A percentile compares a stretch with the other conserved stretches of the same genome.
Evolutionary conservation across 2,888 invertebrate species (phyloP).

Genomic region (Drosophila anomalata): DNA sequence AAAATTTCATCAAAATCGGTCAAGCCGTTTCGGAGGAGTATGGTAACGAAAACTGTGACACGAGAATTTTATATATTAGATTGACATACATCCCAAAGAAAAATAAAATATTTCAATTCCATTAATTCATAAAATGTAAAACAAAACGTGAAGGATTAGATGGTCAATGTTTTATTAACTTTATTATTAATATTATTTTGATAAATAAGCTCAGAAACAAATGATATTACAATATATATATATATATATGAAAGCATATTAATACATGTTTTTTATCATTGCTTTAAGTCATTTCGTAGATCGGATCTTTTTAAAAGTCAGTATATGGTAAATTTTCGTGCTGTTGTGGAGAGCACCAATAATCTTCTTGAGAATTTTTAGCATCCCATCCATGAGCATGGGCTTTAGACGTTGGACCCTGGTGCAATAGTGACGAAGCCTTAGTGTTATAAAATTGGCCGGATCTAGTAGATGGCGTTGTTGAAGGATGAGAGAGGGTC

Average conservation of each 20-base stretch:
- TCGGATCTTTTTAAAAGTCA: conserved; percentile 65
- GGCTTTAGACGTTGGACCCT: conserved; percentile 89
- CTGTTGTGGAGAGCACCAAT: conserved; percentile 15
- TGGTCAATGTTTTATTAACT: too few relatives aligned
- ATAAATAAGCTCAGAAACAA: not conserved
- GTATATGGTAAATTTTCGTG: conserved; percentile 68
- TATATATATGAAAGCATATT: not conserved
- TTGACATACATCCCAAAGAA: too few relatives aligned
- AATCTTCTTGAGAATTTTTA: conserved; percentile 12
- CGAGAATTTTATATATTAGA: too few relatives aligned
- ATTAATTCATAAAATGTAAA: too few relatives aligned
- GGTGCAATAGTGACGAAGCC: conserved; percentile 13
- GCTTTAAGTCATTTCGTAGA: conserved; percentile 35
- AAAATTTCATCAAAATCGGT: too few relatives aligned
- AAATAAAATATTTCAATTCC: too few relatives aligned
- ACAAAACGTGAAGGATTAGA: too few relatives aligned
- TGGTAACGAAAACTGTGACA: too few relatives aligned
- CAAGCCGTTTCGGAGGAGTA: too few relatives aligned
- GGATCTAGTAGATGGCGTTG: conserved; percentile 6
- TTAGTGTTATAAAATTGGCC: conserved; percentile 23
- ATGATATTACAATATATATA: not conserved
- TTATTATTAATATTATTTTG: too few relatives aligned
- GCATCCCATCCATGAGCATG: conserved; percentile 91
- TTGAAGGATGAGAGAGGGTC: conserved; percentile 23
- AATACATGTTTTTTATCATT: not conserved